Evolutionary conservation across 2,797 vertebrate species (phyloP), one percentile per base, ranked within the genome.

Genomic region (Squalus acanthias): DNA sequence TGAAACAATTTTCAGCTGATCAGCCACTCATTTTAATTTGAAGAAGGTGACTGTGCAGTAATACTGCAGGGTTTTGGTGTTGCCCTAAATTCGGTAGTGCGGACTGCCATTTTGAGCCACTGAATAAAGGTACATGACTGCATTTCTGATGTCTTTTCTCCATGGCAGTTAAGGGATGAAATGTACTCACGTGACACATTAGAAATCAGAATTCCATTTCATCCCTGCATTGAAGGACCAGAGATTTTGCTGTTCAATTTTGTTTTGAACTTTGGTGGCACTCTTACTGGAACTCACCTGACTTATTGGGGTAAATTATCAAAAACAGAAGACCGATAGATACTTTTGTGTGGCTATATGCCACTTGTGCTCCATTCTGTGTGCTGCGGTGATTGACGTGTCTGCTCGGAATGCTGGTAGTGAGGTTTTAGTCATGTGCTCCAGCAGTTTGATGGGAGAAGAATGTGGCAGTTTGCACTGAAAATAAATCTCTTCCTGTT

Each of bases 181-280:
- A 20, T 20, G 4, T 10, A 69, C 63, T n/a, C 65, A 46, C 24
- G n/a, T 26, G 15, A 53, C n/a, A 24, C 7, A 29, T 13, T 91
- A 63, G 63, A 63, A 91, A 91, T 63, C 60, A 63, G 88, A 91
- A 69, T 93, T 46, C n/a, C 33, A 69, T 93, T 93, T 67, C 65
- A n/a, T 93, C 9, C n/a, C 65, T 69, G 20, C 22, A 69, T 69
- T 22, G 63, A 20, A 69, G 63, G 7, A 93, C n/a, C 7, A 69
- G n/a, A n/a, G 91, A 93, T 93, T 93, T 69, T 69, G 63, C n/a
- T 46, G 7, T 46, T 93, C 29, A 63, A 10, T 69, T 69, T 69
- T 93, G 15, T 67, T 93, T 69, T 46, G n/a, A 93, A 69, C 65
- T 50, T 85, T 85, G n/a, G 39, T 93, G 39, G n/a, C 63, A n/a